Conservation (phyloP, 35 echinoderm and acorn worm genomes). For the Anneissia japonica region DNA sequence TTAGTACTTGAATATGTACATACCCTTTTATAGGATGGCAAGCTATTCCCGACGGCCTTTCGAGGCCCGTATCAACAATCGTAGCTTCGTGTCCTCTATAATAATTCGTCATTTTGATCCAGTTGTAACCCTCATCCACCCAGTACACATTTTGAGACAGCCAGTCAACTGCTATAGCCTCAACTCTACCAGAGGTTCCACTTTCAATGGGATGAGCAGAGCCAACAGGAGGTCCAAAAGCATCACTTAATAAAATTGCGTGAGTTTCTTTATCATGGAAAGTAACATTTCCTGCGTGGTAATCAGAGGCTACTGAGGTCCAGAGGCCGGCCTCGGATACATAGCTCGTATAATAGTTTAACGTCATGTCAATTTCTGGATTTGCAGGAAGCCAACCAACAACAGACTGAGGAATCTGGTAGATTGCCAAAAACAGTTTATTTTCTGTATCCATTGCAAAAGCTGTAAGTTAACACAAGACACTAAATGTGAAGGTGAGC, state of each 20-base stretch:
- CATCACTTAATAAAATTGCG: background rate
- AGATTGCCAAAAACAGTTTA: too few relatives aligned
- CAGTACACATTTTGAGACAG: conserved; percentile 1
- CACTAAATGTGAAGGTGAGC: too few relatives aligned
- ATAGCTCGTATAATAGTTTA: background rate
- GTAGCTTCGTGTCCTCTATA: background rate
- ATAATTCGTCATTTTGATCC: conserved; percentile 5
- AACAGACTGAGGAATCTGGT: too few relatives aligned
- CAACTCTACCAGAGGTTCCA: background rate
- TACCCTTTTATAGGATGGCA: conserved; percentile 5
- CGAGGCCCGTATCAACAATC: background rate
- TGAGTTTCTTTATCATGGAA: background rate
- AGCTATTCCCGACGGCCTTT: background rate
- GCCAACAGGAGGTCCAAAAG: background rate
- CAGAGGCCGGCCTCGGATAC: background rate
- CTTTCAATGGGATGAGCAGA: background rate
- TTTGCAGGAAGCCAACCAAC: background rate
- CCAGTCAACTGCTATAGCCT: background rate
- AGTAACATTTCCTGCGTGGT: background rate
- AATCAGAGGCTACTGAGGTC: background rate
- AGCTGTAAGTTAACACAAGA: too few relatives aligned
- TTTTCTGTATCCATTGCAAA: too few relatives aligned
- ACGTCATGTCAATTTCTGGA: background rate
- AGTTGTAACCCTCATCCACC: conserved; percentile 1
- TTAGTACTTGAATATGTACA: too few relatives aligned